Evolutionary conservation across 64 coral and sea anemone genomes (phyloP), one percentile per base, ranked within the genome.

Genomic region (Hydrozoanthus tunicans): DNA sequence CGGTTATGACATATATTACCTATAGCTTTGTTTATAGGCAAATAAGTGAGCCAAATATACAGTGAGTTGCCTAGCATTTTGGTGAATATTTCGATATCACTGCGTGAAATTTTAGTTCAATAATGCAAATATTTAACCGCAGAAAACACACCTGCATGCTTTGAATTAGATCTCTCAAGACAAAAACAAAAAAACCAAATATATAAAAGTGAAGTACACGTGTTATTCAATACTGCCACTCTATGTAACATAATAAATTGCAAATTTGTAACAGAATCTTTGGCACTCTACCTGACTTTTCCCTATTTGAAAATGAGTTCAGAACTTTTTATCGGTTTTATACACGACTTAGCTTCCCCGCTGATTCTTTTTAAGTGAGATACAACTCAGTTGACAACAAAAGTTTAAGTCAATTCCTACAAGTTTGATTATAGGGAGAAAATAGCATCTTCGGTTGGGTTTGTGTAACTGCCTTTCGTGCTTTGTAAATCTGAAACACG

Each of bases 141-240:
- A 55, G 55, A 83, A 82, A 83, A 54, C 14, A 68, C 81, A 83
- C 81, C 81, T 83, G 81, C 81, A 54, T 15, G 10, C 51, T 63
- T 12, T 62, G 24, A 81, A 66, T 20, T 9, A 54, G 15, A 17
- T 9, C 6, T 17, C 43, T 53, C 6, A 65, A 83, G 10, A 78
- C 76, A 83, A 68, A 11, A 10, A 53, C 15, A 13, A 64, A 9
- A 81, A 27, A 59, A n/a, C 53, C 77, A 3, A 13, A 52, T 79
- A n/a, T 79, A 56, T 79, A 66, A 66, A 17, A 66, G 64, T 66
- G 64, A 20, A 74, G 54, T 57, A 15, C 55, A 58, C 12, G 13
- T n/a, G 20, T 9, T 17, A 58, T 3, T 7, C 14, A 23, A 58
- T 3, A 15, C 6, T 78, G 12, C 8, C 12, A 13, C 64, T 66